Base-by-base conservation (phyloP, 1,140 invertebrate species). In the Drosophila insularis region DNA sequence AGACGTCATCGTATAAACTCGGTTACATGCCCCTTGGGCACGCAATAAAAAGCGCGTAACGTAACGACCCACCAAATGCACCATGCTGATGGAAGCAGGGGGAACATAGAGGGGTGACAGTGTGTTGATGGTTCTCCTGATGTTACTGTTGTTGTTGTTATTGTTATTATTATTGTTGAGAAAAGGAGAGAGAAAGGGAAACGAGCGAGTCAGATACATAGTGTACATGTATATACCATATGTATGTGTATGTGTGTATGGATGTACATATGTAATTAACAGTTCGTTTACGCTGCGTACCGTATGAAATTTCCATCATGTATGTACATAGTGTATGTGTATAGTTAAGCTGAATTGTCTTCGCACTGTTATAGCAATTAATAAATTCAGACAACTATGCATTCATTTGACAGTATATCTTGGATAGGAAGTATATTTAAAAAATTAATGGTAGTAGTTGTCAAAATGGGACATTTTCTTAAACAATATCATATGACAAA, bases 241-340 rank as follows among this genome's bases (percentile, higher is more conserved):
- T 23, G 23, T 2, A 4, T 0, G 23, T 50, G 17, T 21, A 8
- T 19, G 14, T 8, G n/a, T 43, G 14, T 46, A 37, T 37, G 21
- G n/a, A 43, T 23, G 21, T 43, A 62, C 21, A 75, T 66, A 86
- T 71, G 71, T 86, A 85, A 85, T 85, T 85, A 85, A 87, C 82
- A 87, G 84, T 85, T 85, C 79, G 74, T 81, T 85, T 81, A 81
- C 74, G 78, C 68, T 75, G 82, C 79, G 82, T 87, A 81, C 81
- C 82, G 74, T 87, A 81, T 73, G 74, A 81, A 68, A 77, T 69
- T 77, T 65, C 60, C 66, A 73, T 27, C 27, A n/a, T n/a, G n/a
- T n/a, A n/a, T n/a, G n/a, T n/a, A n/a, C n/a, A n/a, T 77, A 64
- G n/a, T 55, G 63, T 78, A 39, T 53, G 56, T 39, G 55, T 39